Evolutionary conservation across 2,888 invertebrate genomes (phyloP).

Genomic region (Tethea ocularis): DNA sequence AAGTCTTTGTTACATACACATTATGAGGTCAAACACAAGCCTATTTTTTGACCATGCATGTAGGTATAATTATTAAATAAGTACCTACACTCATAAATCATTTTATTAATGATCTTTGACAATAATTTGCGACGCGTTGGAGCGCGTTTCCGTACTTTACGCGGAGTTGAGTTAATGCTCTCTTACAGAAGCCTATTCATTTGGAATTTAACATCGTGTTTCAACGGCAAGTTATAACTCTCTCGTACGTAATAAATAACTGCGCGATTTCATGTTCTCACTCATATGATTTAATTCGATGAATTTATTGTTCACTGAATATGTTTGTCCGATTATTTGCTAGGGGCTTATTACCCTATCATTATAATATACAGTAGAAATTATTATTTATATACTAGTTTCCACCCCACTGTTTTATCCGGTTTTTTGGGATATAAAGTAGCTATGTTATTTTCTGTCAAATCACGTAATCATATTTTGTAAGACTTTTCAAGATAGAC

Average conservation of each 20-base stretch:
- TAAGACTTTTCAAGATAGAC: too few relatives aligned
- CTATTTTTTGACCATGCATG: too few relatives aligned
- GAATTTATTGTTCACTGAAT: constrained; percentile 59
- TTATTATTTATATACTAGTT: too few relatives aligned
- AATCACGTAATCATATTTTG: too few relatives aligned
- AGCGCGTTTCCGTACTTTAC: constrained; percentile 64
- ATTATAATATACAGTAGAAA: background rate
- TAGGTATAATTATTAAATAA: background rate
- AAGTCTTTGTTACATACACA: too few relatives aligned
- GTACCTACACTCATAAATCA: constrained; percentile 3
- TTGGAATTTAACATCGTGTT: constrained; percentile 69
- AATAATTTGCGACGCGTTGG: constrained; percentile 61
- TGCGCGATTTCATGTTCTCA: constrained; percentile 55
- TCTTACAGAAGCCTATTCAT: constrained; percentile 66
- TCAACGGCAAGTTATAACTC: constrained; percentile 50
- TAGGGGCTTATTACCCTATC: background rate
- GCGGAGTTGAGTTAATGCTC: constrained; percentile 65
- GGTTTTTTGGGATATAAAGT: too few relatives aligned
- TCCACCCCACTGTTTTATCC: too few relatives aligned
- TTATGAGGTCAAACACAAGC: too few relatives aligned
- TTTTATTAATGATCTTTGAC: constrained; percentile 55
- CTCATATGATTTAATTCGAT: constrained; percentile 52
- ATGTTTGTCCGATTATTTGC: constrained; percentile 10
- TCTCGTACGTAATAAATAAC: constrained; percentile 60
- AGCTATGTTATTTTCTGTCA: too few relatives aligned